Evolutionary conservation across 2,797 vertebrate species (phyloP).

Genomic region (Tokudaia tokunoshimensis): DNA sequence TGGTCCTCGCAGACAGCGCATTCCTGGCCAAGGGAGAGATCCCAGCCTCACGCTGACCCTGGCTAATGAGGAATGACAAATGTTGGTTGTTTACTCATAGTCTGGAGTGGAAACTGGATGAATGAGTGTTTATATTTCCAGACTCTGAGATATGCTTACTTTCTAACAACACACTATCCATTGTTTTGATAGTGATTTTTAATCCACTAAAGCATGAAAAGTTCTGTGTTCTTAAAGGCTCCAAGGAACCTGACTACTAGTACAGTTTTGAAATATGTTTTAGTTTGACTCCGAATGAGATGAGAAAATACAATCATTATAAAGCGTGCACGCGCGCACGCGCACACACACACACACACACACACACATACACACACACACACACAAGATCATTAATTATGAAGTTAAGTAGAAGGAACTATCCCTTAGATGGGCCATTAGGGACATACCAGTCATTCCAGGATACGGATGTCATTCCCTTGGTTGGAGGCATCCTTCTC

Average conservation of each 20-base stretch:
- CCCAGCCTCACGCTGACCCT: not conserved
- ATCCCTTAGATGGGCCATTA: not conserved
- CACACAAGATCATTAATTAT: not conserved
- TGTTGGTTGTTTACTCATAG: not conserved
- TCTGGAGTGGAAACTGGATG: not conserved
- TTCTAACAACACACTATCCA: conserved; percentile 19
- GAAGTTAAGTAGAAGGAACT: not conserved
- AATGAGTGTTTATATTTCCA: conserved; percentile 13
- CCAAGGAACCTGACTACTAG: not conserved
- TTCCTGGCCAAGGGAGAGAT: not conserved
- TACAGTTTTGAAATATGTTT: conserved; percentile 8
- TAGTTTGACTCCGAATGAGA: not conserved
- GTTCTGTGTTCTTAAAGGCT: not conserved
- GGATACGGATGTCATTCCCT: not conserved
- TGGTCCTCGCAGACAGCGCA: not conserved
- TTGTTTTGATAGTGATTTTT: conserved; percentile 12
- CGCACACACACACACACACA: too few relatives aligned
- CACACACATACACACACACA: too few relatives aligned
- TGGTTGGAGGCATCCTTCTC: not conserved
- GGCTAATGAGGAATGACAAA: not conserved
- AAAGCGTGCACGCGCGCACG: accelerated
- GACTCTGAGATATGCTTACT: conserved; percentile 9
- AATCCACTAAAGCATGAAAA: not conserved
- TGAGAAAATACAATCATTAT: not conserved
- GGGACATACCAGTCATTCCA: not conserved